phyloP scores from a whole-genome alignment of 2,888 invertebrate species.

The Agapostemon virescens region DNA sequence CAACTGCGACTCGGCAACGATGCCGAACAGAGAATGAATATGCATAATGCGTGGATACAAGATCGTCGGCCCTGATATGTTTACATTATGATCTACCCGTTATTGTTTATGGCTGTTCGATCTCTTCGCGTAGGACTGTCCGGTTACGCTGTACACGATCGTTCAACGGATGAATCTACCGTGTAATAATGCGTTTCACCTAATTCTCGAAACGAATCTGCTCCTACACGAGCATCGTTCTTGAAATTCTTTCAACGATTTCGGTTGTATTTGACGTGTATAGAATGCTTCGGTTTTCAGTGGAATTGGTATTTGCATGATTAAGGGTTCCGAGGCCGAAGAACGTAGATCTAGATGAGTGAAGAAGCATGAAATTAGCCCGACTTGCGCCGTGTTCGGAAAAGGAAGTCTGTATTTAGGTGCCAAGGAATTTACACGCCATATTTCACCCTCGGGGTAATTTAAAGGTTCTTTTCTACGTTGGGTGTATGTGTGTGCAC shows the following conservation, averaged over 20 bases:
- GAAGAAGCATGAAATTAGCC: background rate
- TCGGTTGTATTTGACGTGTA: background rate
- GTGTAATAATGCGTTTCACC: background rate
- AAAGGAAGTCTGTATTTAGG: background rate
- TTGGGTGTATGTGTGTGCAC: background rate
- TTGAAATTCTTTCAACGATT: background rate
- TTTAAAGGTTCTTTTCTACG: constrained; percentile 1
- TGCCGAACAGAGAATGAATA: constrained; percentile 30
- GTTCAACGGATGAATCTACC: background rate
- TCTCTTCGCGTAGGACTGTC: background rate
- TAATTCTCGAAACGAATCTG: background rate
- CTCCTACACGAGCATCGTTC: background rate
- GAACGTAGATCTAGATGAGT: background rate
- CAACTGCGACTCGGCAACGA: constrained; percentile 17
- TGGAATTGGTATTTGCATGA: background rate
- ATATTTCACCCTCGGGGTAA: background rate
- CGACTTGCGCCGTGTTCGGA: background rate
- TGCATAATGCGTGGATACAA: constrained; percentile 18
- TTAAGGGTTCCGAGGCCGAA: background rate
- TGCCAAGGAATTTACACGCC: background rate
- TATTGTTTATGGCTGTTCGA: constrained; percentile 8
- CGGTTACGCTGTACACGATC: background rate
- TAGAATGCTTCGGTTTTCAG: background rate
- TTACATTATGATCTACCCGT: background rate
- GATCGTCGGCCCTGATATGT: constrained; percentile 2